Conservation (phyloP, 2,888 invertebrate species). For the Polyommatus icarus region DNA sequence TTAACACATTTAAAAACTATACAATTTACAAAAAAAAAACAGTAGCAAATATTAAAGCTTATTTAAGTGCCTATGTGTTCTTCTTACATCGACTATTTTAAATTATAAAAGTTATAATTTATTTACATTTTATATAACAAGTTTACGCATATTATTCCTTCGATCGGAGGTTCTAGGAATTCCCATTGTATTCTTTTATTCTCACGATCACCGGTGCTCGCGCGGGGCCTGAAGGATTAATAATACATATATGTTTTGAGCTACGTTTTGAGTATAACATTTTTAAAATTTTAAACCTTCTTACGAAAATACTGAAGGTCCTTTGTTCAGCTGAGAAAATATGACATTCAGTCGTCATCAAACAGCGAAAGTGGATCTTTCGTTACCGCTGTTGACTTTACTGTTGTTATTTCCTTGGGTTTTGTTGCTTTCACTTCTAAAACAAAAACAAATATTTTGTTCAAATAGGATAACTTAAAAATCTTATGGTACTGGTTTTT, state of each 20-base stretch:
- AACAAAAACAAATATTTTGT: slow-evolving; percentile 8
- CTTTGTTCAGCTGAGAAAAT: neutral
- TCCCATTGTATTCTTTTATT: no score
- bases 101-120: neutral
- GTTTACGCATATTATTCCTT: neutral
- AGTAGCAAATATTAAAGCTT: slow-evolving; percentile 3
- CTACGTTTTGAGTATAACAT: neutral
- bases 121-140: neutral
- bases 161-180: no score
- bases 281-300: neutral
- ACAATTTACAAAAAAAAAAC: neutral
- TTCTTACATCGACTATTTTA: neutral
- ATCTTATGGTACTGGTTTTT: neutral
- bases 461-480: neutral
- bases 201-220: no score
- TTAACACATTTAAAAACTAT: neutral
- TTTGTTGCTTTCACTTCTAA: slow-evolving; percentile 25
- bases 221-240: no score
- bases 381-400: slow-evolving; percentile 52
- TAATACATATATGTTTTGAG: no score
- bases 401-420: slow-evolving; percentile 45
- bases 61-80: neutral
- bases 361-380: slow-evolving; percentile 62
- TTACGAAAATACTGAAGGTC: neutral
- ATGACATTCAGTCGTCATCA: slow-evolving; percentile 42